Percentiles rank a stretch among this genome's conserved stretches.
phyloP scores from a whole-genome alignment of 1,140 invertebrate species.

The Drosophila nigromelanica region DNA sequence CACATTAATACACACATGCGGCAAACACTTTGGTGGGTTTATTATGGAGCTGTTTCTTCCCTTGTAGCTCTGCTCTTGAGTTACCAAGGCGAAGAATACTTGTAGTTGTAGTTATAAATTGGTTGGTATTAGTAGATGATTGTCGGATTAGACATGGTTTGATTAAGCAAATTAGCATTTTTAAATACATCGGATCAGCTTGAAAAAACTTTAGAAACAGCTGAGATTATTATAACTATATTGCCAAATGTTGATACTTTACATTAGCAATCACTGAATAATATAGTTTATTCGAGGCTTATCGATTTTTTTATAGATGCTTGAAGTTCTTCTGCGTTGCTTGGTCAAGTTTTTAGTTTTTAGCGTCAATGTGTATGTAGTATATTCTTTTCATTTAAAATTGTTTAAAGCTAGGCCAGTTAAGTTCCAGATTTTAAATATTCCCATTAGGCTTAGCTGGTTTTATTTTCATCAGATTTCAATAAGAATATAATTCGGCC shows the following conservation, averaged over 20 bases:
- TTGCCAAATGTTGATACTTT: background rate
- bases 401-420: too few relatives aligned
- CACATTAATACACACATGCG: conserved; percentile 21
- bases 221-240: background rate
- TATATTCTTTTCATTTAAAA: too few relatives aligned
- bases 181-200: background rate
- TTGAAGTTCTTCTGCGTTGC: too few relatives aligned
- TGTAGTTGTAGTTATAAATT: conserved; percentile 12
- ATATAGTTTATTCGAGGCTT: too few relatives aligned
- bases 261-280: too few relatives aligned
- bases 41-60: conserved; percentile 58
- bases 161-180: conserved; percentile 31
- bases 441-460: too few relatives aligned
- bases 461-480: background rate
- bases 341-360: too few relatives aligned
- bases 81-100: conserved; percentile 8
- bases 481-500: background rate
- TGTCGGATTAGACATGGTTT: conserved; percentile 30
- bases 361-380: too few relatives aligned
- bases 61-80: conserved; percentile 24
- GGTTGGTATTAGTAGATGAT: conserved; percentile 20
- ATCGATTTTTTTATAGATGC: too few relatives aligned
- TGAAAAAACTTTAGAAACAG: too few relatives aligned
- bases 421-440: too few relatives aligned
- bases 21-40: conserved; percentile 73